Percentiles rank a stretch among this genome's conserved stretches.
Evolutionary conservation across 2,797 vertebrate genomes (phyloP).

Genomic region (Pipistrellus pygmaeus): DNA sequence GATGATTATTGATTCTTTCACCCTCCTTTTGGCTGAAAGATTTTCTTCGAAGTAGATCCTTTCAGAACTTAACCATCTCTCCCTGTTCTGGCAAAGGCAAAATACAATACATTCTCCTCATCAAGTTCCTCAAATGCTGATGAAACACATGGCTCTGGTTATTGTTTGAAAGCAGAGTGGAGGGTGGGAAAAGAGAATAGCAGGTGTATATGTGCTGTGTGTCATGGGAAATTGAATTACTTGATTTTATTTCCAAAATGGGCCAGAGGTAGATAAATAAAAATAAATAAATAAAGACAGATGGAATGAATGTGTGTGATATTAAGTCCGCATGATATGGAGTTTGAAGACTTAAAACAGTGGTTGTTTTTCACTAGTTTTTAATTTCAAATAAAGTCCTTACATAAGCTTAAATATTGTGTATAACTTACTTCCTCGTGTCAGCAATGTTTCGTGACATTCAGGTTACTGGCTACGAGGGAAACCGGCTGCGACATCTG

Average conservation of each 20-base stretch:
- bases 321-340: not conserved
- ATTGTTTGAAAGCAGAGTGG: not conserved
- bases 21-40: not conserved
- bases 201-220: not conserved
- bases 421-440: constrained; percentile 40
- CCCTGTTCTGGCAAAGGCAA: not conserved
- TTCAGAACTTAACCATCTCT: not conserved
- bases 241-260: constrained; percentile 44
- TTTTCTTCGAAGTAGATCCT: not conserved
- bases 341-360: not conserved
- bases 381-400: not conserved
- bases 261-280: not conserved
- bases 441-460: constrained; percentile 35
- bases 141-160: not conserved
- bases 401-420: constrained; percentile 40
- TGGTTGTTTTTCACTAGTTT: not conserved
- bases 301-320: not conserved
- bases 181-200: not conserved
- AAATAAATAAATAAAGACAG: not conserved
- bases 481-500: constrained; percentile 61
- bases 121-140: not conserved
- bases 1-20: not conserved
- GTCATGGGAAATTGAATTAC: not conserved
- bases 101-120: not conserved
- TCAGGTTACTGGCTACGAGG: constrained; percentile 15